Evolutionary conservation across 2,888 invertebrate species (phyloP).

Genomic region (Thymelicus lineola): DNA sequence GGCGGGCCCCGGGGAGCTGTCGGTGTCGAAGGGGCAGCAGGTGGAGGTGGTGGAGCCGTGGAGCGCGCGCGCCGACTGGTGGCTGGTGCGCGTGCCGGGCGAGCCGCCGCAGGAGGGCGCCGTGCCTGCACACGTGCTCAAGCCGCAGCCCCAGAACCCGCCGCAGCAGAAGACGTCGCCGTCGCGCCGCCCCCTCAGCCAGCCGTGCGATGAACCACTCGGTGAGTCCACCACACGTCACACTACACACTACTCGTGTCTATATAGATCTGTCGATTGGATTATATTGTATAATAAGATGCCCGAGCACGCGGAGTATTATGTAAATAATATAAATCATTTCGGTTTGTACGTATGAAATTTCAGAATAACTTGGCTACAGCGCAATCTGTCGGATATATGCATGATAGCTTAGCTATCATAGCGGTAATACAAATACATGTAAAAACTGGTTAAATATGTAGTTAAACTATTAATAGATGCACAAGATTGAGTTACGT

Average conservation of each 20-base stretch:
- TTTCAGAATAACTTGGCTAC: too few species aligned
- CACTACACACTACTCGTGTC: neutral
- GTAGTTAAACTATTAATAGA: too few species aligned
- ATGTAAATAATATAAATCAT: too few species aligned
- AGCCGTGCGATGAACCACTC: constrained; percentile 70
- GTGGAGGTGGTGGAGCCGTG: constrained; percentile 95
- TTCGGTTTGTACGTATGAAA: too few species aligned
- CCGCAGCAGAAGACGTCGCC: constrained; percentile 72
- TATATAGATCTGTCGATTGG: neutral
- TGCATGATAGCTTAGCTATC: too few species aligned
- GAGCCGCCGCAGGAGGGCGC: constrained; percentile 90
- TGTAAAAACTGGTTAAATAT: too few species aligned
- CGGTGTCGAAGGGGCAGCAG: constrained; percentile 96
- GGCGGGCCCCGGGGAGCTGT: constrained; percentile 91
- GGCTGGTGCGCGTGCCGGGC: constrained; percentile 87
- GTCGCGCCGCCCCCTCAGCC: constrained; percentile 71
- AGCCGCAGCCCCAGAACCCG: constrained; percentile 67
- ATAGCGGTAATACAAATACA: too few species aligned
- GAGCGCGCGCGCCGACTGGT: constrained; percentile 88
- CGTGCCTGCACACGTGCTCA: constrained; percentile 91
- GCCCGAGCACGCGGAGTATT: too few species aligned
- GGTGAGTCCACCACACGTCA: constrained; percentile 79
- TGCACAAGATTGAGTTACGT: too few species aligned
- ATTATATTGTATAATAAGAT: too few species aligned
- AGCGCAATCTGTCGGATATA: too few species aligned